Percentiles rank a stretch among this genome's conserved stretches.
phyloP scores from a whole-genome alignment of 2,888 invertebrate genomes.

The Leptinotarsa peninsularis region DNA sequence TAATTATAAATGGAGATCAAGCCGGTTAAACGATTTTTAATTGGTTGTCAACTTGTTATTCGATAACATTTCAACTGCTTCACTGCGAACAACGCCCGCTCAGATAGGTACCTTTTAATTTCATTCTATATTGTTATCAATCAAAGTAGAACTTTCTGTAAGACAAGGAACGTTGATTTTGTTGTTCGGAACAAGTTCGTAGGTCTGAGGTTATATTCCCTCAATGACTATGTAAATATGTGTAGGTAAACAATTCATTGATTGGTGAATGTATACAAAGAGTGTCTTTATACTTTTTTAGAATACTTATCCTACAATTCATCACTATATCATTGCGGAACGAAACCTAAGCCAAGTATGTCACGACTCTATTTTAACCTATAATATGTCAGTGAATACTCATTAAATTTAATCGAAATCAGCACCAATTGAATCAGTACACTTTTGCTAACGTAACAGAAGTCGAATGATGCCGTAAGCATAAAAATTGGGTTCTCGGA shows the following conservation, averaged over 20 bases:
- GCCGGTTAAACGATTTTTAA: slow-evolving; percentile 64
- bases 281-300: too few relatives aligned
- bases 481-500: too few relatives aligned
- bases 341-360: too few relatives aligned
- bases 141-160: slow-evolving; percentile 16
- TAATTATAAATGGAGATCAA: slow-evolving; percentile 64
- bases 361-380: too few relatives aligned
- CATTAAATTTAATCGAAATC: too few relatives aligned
- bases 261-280: background rate
- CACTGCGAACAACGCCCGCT: slow-evolving; percentile 38
- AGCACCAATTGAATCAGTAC: too few relatives aligned
- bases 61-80: slow-evolving; percentile 52
- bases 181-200: background rate
- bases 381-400: too few relatives aligned
- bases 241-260: background rate
- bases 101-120: slow-evolving; percentile 41
- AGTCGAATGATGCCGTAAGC: too few relatives aligned
- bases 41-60: slow-evolving; percentile 64
- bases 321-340: too few relatives aligned
- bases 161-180: background rate
- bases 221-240: too few relatives aligned
- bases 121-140: slow-evolving; percentile 33
- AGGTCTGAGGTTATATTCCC: background rate
- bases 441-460: too few relatives aligned
- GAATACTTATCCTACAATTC: too few relatives aligned